Base-by-base conservation (phyloP, 30 jellyfish, hydroid and myxozoan genomes). In the Turritopsis rubra region DNA sequence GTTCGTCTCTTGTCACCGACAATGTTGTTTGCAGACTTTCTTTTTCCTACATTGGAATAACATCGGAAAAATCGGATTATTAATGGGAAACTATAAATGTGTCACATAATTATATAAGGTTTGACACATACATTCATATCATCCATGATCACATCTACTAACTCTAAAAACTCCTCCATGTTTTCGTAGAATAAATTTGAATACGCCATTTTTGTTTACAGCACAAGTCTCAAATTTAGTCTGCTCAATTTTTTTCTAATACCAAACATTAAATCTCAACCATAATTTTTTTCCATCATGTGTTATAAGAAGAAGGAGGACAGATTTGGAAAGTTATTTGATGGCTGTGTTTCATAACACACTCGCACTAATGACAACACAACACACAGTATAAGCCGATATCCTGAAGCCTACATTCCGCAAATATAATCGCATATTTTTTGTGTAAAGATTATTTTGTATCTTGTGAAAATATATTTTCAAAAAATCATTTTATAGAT, bases 21-120 rank as follows among this genome's bases (percentile, higher is more conserved):
- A 93, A 54, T 17, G 97, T 84, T 53, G 85, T 89, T 85, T 93
- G 96, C 79, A 93, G 82, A 52, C 90, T 81, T 76, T 93, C 96
- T 76, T 89, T 88, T 73, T 81, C 95, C 83, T 93, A 95, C 26
- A 66, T n/a, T 13, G 65, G 72, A 1, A 74, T 29, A 74, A 29
- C 19, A 74, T 23, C 26, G 4, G 77, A 74, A 26, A 3, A 66
- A 66, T n/a, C 4, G 17, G 76, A 3, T 66, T 66, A 66, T 1
- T 22, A 66, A 26, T 13, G 60, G 60, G 9, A 41, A 41, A 41
- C 5, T 3, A 5, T 41, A 3, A 5, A 41, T 5, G 5, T 5
- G 60, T 3, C 5, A 41, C 60, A 41, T 41, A 41, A 41, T 41
- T 41, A 41, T 41, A 41, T 41, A 41, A 41, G 13, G 60, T 41